phyloP scores from a whole-genome alignment of 2,888 invertebrate genomes.

The Anagyrus pseudococci region DNA sequence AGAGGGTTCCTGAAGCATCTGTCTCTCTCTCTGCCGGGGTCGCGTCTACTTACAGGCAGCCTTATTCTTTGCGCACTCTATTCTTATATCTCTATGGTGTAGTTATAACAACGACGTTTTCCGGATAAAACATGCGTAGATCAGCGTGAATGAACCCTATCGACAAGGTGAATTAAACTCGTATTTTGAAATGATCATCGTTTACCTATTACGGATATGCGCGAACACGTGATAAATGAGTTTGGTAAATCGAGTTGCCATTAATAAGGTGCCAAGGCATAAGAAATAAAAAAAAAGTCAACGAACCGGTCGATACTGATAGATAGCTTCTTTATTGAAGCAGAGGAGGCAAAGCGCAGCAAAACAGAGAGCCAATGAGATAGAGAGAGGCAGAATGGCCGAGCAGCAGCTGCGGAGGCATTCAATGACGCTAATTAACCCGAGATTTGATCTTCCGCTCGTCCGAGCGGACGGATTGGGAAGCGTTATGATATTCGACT shows the following conservation, averaged over 20 bases:
- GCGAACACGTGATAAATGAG: constrained; percentile 7
- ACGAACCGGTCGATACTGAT: constrained; percentile 13
- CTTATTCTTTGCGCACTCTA: no score
- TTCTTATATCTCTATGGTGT: no score
- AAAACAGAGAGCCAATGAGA: background rate
- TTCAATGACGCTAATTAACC: constrained; percentile 48
- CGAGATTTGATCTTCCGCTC: constrained; percentile 50
- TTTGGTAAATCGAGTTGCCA: constrained; percentile 11
- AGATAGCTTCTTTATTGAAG: constrained; percentile 31
- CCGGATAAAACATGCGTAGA: no score
- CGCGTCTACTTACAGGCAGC: no score
- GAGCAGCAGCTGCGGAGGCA: constrained; percentile 31
- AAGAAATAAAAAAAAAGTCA: constrained; percentile 9
- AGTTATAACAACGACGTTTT: no score
- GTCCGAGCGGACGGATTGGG: constrained; percentile 44
- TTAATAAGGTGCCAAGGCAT: constrained; percentile 3
- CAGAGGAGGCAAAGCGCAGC: constrained; percentile 11
- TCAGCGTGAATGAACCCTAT: no score
- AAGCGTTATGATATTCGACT: constrained; percentile 37
- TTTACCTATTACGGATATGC: background rate
- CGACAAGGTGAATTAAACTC: no score
- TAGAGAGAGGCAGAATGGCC: constrained; percentile 13
- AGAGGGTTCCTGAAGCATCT: no score
- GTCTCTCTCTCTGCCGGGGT: no score
- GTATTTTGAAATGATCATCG: no score